These are phyloP conservation scores for Sebastolobus alascanus DNA, from an alignment of 2,797 vertebrate genomes.

Conservation along the genomic window DNA sequence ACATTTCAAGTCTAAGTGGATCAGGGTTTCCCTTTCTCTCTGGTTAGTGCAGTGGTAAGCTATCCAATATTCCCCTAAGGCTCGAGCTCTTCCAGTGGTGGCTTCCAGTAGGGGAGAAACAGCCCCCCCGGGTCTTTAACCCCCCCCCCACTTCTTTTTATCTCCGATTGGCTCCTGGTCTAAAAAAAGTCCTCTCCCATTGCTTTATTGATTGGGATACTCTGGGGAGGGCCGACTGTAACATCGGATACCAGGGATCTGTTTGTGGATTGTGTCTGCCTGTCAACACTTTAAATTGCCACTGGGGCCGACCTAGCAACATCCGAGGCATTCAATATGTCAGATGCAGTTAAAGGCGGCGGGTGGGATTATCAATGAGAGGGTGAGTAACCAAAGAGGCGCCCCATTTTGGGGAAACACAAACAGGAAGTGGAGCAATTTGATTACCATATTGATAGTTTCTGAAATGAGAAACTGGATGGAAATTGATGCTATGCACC, in stretches of 20 bases:
- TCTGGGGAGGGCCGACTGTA: conserved; percentile 62
- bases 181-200: conserved; percentile 68
- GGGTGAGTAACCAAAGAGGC: conserved; percentile 53
- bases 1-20: conserved; percentile 63
- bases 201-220: conserved; percentile 79
- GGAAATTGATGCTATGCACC: conserved; percentile 48
- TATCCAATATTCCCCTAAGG: conserved; percentile 75
- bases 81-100: conserved; percentile 49
- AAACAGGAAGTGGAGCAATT: conserved; percentile 69
- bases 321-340: conserved; percentile 74
- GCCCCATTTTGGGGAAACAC: conserved; percentile 31
- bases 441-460: conserved; percentile 77
- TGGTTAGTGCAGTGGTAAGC: conserved; percentile 57
- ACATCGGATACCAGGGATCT: conserved; percentile 70
- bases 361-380: conserved; percentile 60
- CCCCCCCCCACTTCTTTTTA: conserved; percentile 15
- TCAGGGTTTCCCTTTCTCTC: conserved; percentile 53
- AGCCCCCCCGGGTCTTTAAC: conserved; percentile 51
- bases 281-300: conserved; percentile 78
- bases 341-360: conserved; percentile 68
- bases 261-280: conserved; percentile 71
- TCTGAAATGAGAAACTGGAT: conserved; percentile 65
- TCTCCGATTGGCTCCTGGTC: conserved; percentile 59
- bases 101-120: conserved; percentile 57
- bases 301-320: conserved; percentile 66